Percentiles rank a stretch among this genome's conserved stretches.
phyloP scores from a whole-genome alignment of 2,113 vertebrate genomes.

The Tringa solitaria region DNA sequence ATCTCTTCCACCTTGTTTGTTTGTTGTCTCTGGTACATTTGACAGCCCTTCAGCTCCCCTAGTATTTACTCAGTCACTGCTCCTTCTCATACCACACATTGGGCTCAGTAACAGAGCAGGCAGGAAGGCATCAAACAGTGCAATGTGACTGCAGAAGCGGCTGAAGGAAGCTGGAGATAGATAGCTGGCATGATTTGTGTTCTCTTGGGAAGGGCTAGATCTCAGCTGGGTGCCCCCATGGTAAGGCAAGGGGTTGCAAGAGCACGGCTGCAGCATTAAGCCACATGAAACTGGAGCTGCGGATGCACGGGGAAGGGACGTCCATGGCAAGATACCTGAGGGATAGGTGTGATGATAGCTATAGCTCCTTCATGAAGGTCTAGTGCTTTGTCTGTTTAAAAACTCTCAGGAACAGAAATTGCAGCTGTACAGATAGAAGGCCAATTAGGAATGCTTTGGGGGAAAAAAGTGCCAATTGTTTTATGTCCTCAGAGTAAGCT shows the following conservation, averaged over 20 bases:
- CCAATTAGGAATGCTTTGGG: neutral
- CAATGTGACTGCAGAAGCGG: neutral
- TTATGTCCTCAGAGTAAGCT: neutral
- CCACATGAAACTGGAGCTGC: accelerated
- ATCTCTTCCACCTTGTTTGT: neutral
- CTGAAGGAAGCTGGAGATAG: neutral
- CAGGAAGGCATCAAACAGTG: neutral
- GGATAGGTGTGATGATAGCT: neutral
- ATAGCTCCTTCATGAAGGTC: neutral
- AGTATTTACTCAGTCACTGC: neutral
- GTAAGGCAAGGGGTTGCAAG: neutral
- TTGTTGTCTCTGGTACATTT: neutral
- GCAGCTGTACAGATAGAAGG: neutral
- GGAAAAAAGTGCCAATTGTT: neutral
- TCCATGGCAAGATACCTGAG: neutral
- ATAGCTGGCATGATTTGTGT: neutral
- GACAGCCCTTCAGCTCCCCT: neutral
- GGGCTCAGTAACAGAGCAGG: neutral
- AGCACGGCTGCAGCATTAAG: accelerated
- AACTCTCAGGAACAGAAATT: neutral
- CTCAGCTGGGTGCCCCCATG: neutral
- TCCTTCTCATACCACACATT: neutral
- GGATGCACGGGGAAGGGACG: accelerated
- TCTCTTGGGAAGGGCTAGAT: neutral
- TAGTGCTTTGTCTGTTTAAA: neutral